These are phyloP conservation scores for Andrena praecox DNA, from an alignment of 2,888 invertebrate genomes.

Conservation along the genomic window DNA sequence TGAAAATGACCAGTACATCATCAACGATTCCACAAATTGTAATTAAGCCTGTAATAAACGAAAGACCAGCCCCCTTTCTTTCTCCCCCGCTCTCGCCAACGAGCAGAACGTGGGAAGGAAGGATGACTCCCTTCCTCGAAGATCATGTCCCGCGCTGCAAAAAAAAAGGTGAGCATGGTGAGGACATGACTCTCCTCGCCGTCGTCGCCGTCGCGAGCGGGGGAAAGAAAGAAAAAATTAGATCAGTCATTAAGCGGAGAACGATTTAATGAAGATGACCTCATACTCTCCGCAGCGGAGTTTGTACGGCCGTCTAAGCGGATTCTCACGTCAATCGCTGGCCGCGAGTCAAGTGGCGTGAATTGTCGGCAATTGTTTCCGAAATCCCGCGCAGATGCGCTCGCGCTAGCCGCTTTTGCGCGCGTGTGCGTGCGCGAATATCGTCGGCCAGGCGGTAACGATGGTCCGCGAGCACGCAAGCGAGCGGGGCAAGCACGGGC, in stretches of 20 bases:
- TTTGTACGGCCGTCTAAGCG: slow-evolving; percentile 78
- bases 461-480: slow-evolving; percentile 49
- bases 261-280: slow-evolving; percentile 85
- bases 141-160: slow-evolving; percentile 18
- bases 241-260: slow-evolving; percentile 84
- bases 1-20: neutral
- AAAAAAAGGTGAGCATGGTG: slow-evolving; percentile 51
- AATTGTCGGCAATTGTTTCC: slow-evolving; percentile 85
- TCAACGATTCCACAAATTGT: slow-evolving; percentile 26
- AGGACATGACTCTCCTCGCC: neutral
- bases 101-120: slow-evolving; percentile 56
- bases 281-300: slow-evolving; percentile 81
- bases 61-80: neutral
- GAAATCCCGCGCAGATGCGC: slow-evolving; percentile 84
- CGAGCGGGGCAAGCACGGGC: slow-evolving; percentile 53
- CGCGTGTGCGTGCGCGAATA: slow-evolving; percentile 65
- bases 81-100: neutral
- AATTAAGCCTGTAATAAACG: slow-evolving; percentile 30
- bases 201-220: neutral
- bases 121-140: slow-evolving; percentile 34
- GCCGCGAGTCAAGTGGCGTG: slow-evolving; percentile 84
- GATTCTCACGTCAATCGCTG: slow-evolving; percentile 85
- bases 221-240: slow-evolving; percentile 77
- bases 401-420: slow-evolving; percentile 66
- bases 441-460: slow-evolving; percentile 22